Base-by-base conservation (phyloP, 2,797 vertebrate genomes). In the Propithecus deckenii region DNA sequence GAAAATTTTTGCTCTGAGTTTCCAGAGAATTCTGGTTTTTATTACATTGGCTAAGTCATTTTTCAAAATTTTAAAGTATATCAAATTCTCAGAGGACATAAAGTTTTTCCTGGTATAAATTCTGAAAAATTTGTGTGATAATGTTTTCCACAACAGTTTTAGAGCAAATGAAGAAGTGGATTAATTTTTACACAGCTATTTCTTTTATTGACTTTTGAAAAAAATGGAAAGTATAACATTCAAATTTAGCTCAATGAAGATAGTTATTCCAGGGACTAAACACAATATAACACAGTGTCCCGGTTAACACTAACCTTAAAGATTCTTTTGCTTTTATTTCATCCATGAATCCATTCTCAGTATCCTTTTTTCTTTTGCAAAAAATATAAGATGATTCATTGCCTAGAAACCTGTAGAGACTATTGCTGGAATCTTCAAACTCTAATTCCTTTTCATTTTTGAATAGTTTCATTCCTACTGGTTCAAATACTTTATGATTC, bases 401-500 rank as follows among this genome's bases (percentile, higher is more conserved):
- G 0, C 99, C 98, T 97, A 99, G 92, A 97, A 99, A 99, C 55
- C 98, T 99, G 90, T 99, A 99, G 7, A 99, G 99, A 96, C 99
- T 99, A 95, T 97, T 98, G 94, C 98, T 98, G 41, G 98, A 98
- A 96, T 99, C 99, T 98, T 99, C 99, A 98, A 99, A 99, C 41
- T 98, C 95, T 25, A 97, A 94, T 35, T 99, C 99, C 88, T 99
- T 99, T 88, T 99, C 99, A 23, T 98, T 98, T 94, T 98, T 98
- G 96, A 99, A 99, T 80, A 99, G 98, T 97, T 98, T 99, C 0
- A 97, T 98, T 55, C 99, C 99, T 46, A 99, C 98, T 1, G 99
- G 97, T 97, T 99, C 99, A 48, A 99, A 99, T 93, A 99, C 99
- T 96, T 99, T 99, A 20, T 99, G 99, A 95, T 99, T 99, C 99